Evolutionary conservation across 2,113 vertebrate species (phyloP).

Genomic region (Hypanus sabinus): DNA sequence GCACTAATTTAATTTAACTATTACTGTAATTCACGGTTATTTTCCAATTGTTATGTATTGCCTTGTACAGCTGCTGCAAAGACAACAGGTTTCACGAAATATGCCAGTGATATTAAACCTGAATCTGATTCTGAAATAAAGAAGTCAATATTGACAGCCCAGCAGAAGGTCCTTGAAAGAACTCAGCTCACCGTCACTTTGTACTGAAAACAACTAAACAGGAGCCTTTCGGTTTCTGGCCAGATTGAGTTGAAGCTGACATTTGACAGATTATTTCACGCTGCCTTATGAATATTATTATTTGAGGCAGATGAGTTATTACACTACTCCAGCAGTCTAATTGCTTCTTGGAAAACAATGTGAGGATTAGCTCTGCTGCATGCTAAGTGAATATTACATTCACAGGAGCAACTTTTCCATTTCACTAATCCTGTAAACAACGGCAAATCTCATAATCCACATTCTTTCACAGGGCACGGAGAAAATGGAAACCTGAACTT

Average conservation of each 20-base stretch:
- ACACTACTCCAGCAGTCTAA: not conserved
- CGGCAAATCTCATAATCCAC: slow-evolving; percentile 1
- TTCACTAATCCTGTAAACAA: slow-evolving; percentile 1
- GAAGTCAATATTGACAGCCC: too few relatives aligned
- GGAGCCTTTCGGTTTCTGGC: not conserved
- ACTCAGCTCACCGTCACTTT: too few relatives aligned
- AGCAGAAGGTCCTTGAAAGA: too few relatives aligned
- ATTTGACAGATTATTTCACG: not conserved
- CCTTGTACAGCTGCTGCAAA: too few relatives aligned
- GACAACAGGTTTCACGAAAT: too few relatives aligned
- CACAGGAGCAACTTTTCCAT: not conserved
- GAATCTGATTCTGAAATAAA: too few relatives aligned
- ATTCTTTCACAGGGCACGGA: not conserved
- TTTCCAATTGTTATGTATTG: too few relatives aligned
- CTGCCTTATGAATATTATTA: not conserved
- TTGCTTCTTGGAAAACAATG: slow-evolving; percentile 19
- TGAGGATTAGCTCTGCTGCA: not conserved
- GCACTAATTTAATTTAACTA: too few relatives aligned
- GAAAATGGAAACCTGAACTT: not conserved
- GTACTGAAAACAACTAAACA: too few relatives aligned
- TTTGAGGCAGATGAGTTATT: not conserved
- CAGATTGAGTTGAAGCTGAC: not conserved
- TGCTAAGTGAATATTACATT: not conserved
- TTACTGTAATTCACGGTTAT: too few relatives aligned
- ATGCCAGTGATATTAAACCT: too few relatives aligned